A percentile compares a stretch with the other conserved stretches of the same genome.
Evolutionary conservation across 1,140 invertebrate genomes (phyloP).

Genomic region (Sarcophaga bullata): DNA sequence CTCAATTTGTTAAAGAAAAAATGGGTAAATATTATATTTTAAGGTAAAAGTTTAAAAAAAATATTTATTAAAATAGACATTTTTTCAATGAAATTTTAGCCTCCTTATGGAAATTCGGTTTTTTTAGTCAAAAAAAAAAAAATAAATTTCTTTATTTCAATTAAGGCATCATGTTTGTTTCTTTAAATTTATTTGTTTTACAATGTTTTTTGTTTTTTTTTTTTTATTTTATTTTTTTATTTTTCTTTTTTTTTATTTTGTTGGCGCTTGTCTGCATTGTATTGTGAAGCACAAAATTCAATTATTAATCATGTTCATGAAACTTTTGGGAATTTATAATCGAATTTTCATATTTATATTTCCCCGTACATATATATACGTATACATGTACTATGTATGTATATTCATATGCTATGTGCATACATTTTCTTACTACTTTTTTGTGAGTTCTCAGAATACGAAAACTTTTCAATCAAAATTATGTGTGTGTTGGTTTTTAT

Average conservation of each 20-base stretch:
- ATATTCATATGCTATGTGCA: too few relatives aligned
- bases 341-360: neutral
- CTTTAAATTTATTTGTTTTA: neutral
- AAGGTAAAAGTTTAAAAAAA: too few relatives aligned
- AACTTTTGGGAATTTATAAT: constrained; percentile 29
- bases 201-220: neutral
- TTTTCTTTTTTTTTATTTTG: neutral
- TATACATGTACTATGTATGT: neutral
- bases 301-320: constrained; percentile 29
- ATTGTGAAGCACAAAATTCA: constrained; percentile 7
- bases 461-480: constrained; percentile 33
- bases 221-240: neutral
- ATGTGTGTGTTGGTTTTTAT: neutral
- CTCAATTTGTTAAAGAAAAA: too few relatives aligned
- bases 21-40: too few relatives aligned
- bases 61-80: too few relatives aligned
- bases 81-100: too few relatives aligned
- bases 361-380: neutral
- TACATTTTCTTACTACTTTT: neutral
- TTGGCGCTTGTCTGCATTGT: neutral
- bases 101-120: too few relatives aligned
- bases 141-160: neutral
- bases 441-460: neutral
- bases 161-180: constrained; percentile 5
- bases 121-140: too few relatives aligned